Evolutionary conservation across 2,797 vertebrate genomes (phyloP).

Genomic region (Choloepus didactylus): DNA sequence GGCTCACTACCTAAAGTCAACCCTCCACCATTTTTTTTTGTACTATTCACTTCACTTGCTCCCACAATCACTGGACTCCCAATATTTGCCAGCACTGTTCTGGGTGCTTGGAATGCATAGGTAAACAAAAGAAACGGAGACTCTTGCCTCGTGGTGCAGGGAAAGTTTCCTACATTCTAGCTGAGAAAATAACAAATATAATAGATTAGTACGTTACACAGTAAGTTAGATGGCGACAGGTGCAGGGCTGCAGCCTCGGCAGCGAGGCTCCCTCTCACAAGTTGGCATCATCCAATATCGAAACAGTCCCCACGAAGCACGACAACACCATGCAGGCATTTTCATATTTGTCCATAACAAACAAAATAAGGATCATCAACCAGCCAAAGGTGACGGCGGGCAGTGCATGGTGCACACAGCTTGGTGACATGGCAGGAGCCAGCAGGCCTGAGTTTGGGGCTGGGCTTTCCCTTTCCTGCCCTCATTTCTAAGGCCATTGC

Average conservation of each 20-base stretch:
- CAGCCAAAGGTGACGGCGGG: background rate
- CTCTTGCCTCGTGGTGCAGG: background rate
- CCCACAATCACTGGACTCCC: background rate
- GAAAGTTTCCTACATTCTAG: background rate
- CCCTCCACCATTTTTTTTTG: background rate
- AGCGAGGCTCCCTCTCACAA: background rate
- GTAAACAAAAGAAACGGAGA: background rate
- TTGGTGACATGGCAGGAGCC: background rate
- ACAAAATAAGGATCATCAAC: background rate
- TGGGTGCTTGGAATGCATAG: background rate
- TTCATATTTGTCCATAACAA: background rate
- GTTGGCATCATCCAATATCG: background rate
- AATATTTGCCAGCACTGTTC: background rate
- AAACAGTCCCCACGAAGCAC: background rate
- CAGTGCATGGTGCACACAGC: background rate
- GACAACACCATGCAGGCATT: background rate
- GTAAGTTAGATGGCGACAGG: background rate
- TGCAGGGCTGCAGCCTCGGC: no score
- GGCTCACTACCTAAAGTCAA: background rate
- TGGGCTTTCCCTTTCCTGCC: background rate
- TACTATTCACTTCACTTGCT: background rate
- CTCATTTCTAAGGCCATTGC: background rate
- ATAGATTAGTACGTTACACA: background rate
- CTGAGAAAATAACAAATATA: background rate
- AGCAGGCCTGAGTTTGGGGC: background rate